These are phyloP conservation scores for Drosophila melanosoma DNA, from an alignment of 2,888 invertebrate species.

Conservation along the genomic window DNA sequence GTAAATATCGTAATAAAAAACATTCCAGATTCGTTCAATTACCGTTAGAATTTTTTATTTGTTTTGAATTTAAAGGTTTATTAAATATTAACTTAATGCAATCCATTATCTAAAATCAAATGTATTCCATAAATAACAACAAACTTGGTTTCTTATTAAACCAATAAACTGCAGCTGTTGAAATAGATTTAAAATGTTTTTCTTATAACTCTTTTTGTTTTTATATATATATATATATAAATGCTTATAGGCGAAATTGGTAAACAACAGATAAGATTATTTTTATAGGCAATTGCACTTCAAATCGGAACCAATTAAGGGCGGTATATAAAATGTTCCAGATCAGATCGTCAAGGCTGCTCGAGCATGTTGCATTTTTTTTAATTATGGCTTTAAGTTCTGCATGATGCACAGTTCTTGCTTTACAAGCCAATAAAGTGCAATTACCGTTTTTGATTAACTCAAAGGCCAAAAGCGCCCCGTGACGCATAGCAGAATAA, in stretches of 20 bases:
- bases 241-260: not conserved
- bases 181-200: not conserved
- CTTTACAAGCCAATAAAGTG: not conserved
- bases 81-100: not conserved
- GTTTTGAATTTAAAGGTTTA: not conserved
- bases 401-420: not conserved
- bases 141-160: not conserved
- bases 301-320: too few relatives aligned
- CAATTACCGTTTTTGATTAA: not conserved
- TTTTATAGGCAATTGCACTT: not conserved
- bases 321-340: too few relatives aligned
- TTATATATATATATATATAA: not conserved
- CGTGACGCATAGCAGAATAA: slow-evolving; percentile 2
- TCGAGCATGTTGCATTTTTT: too few relatives aligned
- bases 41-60: not conserved
- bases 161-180: not conserved
- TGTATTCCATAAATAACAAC: not conserved
- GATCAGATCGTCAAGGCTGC: too few relatives aligned
- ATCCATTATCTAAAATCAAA: not conserved
- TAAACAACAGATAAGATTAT: not conserved
- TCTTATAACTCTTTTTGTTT: not conserved
- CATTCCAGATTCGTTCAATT: not conserved
- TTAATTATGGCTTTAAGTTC: not conserved
- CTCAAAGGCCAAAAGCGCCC: not conserved
- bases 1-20: not conserved